A percentile compares a stretch with the other conserved stretches of the same genome.
Evolutionary conservation across 1,140 invertebrate genomes (phyloP).

Genomic region (Bombyx mandarina): DNA sequence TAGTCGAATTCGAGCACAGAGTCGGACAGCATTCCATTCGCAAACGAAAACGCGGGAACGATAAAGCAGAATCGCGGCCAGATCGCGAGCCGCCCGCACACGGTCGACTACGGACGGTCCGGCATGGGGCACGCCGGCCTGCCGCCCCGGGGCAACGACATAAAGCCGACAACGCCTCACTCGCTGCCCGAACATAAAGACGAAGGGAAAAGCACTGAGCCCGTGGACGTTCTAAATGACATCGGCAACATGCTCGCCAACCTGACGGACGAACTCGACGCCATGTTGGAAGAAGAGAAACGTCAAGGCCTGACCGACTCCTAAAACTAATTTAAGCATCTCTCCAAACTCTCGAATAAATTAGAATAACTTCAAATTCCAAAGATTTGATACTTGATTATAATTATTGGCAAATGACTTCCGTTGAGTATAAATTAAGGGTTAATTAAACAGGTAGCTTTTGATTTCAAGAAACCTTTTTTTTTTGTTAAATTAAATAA

Average conservation of each 20-base stretch:
- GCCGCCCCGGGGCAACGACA: conserved; percentile 48
- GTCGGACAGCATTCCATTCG: conserved; percentile 97
- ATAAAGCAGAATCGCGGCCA: conserved; percentile 81
- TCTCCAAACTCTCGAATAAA: conserved; percentile 4
- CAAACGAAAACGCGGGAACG: conserved; percentile 98
- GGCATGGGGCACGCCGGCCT: conserved; percentile 38
- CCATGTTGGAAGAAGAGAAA: conserved; percentile 94
- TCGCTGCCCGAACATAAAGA: conserved; percentile 45
- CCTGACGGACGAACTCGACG: conserved; percentile 93
- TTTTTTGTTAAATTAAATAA: too few relatives aligned
- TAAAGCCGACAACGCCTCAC: conserved; percentile 51
- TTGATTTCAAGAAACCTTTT: too few relatives aligned
- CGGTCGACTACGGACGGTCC: conserved; percentile 55
- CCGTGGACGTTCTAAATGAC: conserved; percentile 93
- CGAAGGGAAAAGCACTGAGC: conserved; percentile 72
- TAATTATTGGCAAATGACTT: conserved; percentile 21
- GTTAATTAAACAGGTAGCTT: too few relatives aligned
- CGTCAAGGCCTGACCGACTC: conserved; percentile 80
- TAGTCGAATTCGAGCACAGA: conserved; percentile 96
- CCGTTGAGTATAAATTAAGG: conserved; percentile 4
- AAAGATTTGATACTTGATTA: conserved; percentile 34
- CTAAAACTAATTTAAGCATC: conserved; percentile 32
- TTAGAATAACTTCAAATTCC: conserved; percentile 32
- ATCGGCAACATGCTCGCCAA: conserved; percentile 97
- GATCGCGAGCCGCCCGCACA: conserved; percentile 62